Percentiles rank a stretch among this genome's conserved stretches.
phyloP scores from a whole-genome alignment of 2,113 vertebrate species.

The Lanius ludovicianus region DNA sequence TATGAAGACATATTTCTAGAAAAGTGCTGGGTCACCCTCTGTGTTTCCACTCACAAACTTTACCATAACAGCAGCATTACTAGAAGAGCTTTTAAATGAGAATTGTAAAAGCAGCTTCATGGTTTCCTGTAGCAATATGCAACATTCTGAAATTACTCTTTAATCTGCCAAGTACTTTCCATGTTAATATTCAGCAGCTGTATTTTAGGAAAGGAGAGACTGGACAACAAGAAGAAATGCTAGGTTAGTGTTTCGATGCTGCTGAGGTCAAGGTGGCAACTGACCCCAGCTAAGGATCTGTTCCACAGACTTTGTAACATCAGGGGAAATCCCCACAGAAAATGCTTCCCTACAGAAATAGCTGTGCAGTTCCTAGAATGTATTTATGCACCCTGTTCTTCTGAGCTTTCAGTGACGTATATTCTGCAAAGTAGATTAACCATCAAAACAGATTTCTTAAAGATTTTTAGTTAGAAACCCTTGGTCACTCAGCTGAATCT shows the following conservation, averaged over 20 bases:
- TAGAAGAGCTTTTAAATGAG: background rate
- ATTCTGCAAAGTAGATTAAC: background rate
- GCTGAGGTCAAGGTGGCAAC: background rate
- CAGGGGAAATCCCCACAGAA: background rate
- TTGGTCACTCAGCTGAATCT: background rate
- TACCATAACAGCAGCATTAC: background rate
- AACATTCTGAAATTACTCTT: background rate
- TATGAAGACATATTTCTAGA: background rate
- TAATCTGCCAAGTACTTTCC: background rate
- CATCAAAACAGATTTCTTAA: background rate
- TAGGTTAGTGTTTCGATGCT: background rate
- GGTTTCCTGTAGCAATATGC: background rate
- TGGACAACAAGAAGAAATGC: background rate
- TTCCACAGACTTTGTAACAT: background rate
- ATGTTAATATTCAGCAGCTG: background rate
- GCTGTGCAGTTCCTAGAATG: rapidly evolving
- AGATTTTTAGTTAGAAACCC: background rate
- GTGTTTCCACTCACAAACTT: background rate
- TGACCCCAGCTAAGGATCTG: background rate
- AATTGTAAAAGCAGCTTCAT: background rate
- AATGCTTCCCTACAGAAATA: background rate
- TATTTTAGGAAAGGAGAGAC: background rate
- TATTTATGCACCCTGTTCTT: background rate
- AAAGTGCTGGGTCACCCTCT: background rate
- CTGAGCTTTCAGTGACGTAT: background rate